Evolutionary conservation across 2,797 vertebrate genomes (phyloP), one percentile per base, ranked within the genome.

Genomic region (Triplophysa bombifrons): DNA sequence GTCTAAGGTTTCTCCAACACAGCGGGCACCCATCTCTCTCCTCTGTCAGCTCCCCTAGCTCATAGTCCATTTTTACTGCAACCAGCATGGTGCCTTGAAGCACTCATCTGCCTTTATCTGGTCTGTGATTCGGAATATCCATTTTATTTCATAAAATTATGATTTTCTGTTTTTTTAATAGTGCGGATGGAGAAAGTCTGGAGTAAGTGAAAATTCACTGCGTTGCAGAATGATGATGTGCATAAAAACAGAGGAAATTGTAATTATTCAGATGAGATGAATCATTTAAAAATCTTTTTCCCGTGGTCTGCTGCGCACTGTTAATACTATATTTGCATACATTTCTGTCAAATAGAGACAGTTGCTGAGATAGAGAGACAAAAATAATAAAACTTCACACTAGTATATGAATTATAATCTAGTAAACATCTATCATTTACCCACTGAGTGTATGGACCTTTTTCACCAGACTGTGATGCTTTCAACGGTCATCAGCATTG

Each of bases 1-100:
- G 12, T 85, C 67, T 10, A 50, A 66, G 14, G 80, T 80, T 44
- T 65, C 77, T 3, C 72, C 61, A 19, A 78, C 38, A 10, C 74
- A 77, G 20, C 56, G 71, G 25, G 78, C 82, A 0, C 84, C 87
- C 25, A 68, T 46, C 50, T 61, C 53, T 12, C 44, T 76, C 63
- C 75, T 87, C 80, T 12, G 74, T 84, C 0, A 73, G 66, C 70
- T 84, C 83, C 10, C 71, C 85, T 67, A 83, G 5, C 82, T 87
- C 64, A 25, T 84, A 88, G 2, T 46, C 79, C 72, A 86, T 83
- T 46, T 85, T 80, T 22, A 89, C 84, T 64, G 41, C 81, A 61
- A 86, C 81, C n/a, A 56, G 50, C 50, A 80, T 81, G 4, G 38
- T 17, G 41, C 8, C 55, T 25, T 5, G 27, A 66, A 34, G 55